Evolutionary conservation across 2,797 vertebrate genomes (phyloP).

Genomic region (Lutjanus argentimaculatus): DNA sequence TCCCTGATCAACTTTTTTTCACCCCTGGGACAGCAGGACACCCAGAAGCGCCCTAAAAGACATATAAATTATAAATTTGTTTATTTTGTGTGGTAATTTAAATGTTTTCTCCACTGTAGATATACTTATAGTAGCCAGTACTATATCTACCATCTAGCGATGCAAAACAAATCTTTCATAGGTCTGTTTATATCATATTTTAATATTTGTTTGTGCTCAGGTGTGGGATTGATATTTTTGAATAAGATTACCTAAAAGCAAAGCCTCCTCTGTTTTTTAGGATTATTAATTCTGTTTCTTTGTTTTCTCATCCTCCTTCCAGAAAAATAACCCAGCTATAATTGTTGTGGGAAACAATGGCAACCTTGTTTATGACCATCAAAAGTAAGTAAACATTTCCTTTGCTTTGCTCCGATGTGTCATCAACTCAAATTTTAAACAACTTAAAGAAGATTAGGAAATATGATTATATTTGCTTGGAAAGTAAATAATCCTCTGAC

Average conservation of each 20-base stretch:
- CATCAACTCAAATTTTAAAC: slow-evolving; percentile 67
- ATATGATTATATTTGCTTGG: slow-evolving; percentile 86
- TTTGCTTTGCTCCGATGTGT: slow-evolving; percentile 51
- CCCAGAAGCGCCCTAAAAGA: too few relatives aligned
- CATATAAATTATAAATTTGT: not conserved
- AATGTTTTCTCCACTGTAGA: too few relatives aligned
- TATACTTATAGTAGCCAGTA: not conserved
- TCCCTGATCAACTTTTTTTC: too few relatives aligned
- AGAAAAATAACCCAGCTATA: slow-evolving; percentile 98
- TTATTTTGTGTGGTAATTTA: not conserved
- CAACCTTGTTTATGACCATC: slow-evolving; percentile 94
- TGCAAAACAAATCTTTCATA: slow-evolving; percentile 14
- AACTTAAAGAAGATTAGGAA: slow-evolving; percentile 85
- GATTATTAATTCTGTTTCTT: slow-evolving; percentile 61
- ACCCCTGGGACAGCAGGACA: too few relatives aligned
- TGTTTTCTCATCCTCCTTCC: slow-evolving; percentile 60
- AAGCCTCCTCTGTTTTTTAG: slow-evolving; percentile 33
- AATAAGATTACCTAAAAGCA: slow-evolving; percentile 45
- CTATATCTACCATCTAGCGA: too few relatives aligned
- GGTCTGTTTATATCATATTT: not conserved
- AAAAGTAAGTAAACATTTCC: slow-evolving; percentile 91
- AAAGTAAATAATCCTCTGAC: slow-evolving; percentile 84
- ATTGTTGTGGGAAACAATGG: slow-evolving; percentile 97
- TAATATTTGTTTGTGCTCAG: slow-evolving; percentile 30
- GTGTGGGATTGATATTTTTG: slow-evolving; percentile 33